Conservation (phyloP, 37 sponge, comb jelly and placozoan genomes). For the Chondrilla cf. caribensis region DNA sequence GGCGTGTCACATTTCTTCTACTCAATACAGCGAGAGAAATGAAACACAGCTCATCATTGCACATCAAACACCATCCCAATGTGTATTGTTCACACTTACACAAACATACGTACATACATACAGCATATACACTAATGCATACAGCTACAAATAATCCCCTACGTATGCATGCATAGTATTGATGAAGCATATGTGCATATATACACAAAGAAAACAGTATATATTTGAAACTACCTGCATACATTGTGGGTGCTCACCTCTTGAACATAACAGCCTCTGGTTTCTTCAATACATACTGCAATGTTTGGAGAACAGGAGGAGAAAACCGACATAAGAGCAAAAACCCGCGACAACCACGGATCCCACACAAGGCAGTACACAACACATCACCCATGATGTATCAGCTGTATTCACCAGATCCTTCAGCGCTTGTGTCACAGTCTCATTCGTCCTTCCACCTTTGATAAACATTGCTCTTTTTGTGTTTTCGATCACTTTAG, state of each 20-base stretch:
- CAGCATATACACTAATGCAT: no score
- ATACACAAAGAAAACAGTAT: no score
- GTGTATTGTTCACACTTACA: not conserved
- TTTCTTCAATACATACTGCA: slow-evolving; percentile 78
- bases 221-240: no score
- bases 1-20: slow-evolving; percentile 66
- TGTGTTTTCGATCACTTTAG: slow-evolving; percentile 81
- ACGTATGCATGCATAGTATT: not conserved
- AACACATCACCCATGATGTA: no score
- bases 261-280: slow-evolving; percentile 63
- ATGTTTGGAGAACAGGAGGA: no score
- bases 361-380: no score
- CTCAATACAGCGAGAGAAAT: no score
- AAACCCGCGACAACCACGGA: no score
- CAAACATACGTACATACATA: slow-evolving; percentile 4
- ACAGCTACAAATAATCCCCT: no score
- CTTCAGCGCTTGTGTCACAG: slow-evolving; percentile 69
- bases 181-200: not conserved
- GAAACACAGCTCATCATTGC: not conserved
- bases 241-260: slow-evolving; percentile 41
- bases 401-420: slow-evolving; percentile 74
- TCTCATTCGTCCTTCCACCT: slow-evolving; percentile 81
- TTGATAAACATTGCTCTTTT: slow-evolving; percentile 79
- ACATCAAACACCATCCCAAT: not conserved
- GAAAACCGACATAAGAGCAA: no score